Base-by-base conservation (phyloP, 1,140 invertebrate genomes). In the Lamellibrachia luymesi region DNA sequence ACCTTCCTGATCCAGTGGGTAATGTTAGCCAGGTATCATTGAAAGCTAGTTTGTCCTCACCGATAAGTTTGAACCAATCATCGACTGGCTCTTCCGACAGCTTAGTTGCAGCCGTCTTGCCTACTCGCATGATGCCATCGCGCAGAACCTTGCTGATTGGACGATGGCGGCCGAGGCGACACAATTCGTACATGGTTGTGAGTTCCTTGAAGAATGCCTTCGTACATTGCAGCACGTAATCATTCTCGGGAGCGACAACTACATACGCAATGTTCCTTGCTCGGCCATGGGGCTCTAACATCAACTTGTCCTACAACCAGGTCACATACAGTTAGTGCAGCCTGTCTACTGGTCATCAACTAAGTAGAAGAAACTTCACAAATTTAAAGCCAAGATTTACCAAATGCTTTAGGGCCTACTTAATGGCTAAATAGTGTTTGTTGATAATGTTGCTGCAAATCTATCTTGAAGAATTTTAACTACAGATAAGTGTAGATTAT, bases 201-300 rank as follows among this genome's bases (percentile, higher is more conserved):
- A 99, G 96, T 96, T 99, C 99, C 92, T 98, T 98, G 97, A 99
- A 99, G 97, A 99, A 99, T 1, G 97, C 97, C 94, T 97, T 97
- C 0, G 98, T 97, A 95, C 98, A 97, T 50, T 97, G 97, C 10
- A 98, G 96, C 51, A 99, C 97, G 92, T 97, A 97, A 92, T 99
- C 98, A 95, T 98, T 98, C 95, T 99, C 99, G 0, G 99, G 99
- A 27, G 98, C 97, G 0, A 99, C 97, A 7, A 99, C 98, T 52
- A 99, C 97, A 95, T 99, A 99, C 5, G 98, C 98, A 2, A 99
- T 97, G 95, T 99, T 99, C 50, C 99, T 97, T 0, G 98, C 97
- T 95, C 98, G 98, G 8, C 98, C 98, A 96, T 99, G 99, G 0
- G 99, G 99, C 96, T 99, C 99, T 4, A 99, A 96, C 0, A 98